These are phyloP conservation scores for Trichechus manatus DNA, from an alignment of 2,113 vertebrate species.

Conservation along the genomic window DNA sequence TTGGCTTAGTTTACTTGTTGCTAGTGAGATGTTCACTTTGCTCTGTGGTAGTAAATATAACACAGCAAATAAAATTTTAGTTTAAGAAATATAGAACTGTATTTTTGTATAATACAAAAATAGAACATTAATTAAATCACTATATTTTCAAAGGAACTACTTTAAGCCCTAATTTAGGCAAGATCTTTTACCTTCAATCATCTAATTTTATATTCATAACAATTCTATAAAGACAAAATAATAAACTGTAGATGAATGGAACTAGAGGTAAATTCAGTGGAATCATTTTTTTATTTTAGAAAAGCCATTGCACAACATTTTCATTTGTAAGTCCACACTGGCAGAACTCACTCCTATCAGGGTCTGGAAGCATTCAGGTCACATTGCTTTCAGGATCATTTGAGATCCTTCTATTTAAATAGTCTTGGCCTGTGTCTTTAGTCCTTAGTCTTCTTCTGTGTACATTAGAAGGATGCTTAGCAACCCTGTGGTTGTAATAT, in stretches of 20 bases:
- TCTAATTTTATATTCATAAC: constrained; percentile 28
- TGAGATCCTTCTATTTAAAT: constrained; percentile 72
- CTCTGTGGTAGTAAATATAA: neutral
- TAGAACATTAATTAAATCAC: neutral
- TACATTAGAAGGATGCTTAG: constrained; percentile 77
- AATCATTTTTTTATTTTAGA: constrained; percentile 39
- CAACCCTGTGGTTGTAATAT: constrained; percentile 68
- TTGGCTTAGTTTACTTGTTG: constrained; percentile 36
- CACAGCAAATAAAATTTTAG: neutral
- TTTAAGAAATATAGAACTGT: neutral
- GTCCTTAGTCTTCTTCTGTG: constrained; percentile 68
- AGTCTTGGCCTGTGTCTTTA: constrained; percentile 61
- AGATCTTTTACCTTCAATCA: neutral
- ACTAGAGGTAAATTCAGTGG: neutral
- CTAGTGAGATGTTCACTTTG: constrained; percentile 40
- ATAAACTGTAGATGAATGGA: neutral
- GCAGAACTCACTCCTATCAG: neutral
- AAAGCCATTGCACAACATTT: neutral
- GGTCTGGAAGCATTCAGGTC: constrained; percentile 55
- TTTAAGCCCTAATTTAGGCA: neutral
- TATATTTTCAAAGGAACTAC: neutral
- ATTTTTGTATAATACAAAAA: constrained; percentile 1
- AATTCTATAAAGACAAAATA: neutral
- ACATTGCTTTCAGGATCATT: constrained; percentile 50
- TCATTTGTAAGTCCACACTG: neutral